Conservation (phyloP, 1,140 invertebrate genomes). For the Parapsyche elsis region DNA sequence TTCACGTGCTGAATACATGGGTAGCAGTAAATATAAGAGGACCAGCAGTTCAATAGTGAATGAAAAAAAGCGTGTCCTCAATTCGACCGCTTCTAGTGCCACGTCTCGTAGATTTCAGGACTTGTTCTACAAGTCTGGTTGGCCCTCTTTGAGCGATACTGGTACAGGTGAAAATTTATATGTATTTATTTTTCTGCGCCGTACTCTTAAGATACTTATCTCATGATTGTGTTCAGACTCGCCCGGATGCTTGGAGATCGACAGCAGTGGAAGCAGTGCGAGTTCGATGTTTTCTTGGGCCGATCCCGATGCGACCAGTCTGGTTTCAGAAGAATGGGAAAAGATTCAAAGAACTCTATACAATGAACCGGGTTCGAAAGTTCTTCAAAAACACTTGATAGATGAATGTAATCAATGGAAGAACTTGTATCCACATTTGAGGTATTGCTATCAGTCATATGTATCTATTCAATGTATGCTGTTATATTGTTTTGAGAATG, state of each 20-base stretch:
- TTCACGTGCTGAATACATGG: conserved; percentile 42
- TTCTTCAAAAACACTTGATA: conserved; percentile 60
- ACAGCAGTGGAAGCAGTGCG: conserved; percentile 63
- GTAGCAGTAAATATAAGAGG: not conserved
- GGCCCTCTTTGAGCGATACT: conserved; percentile 54
- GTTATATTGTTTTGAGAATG: not conserved
- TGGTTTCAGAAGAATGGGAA: conserved; percentile 64
- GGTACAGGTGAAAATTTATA: conserved; percentile 44
- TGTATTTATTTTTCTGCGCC: not conserved
- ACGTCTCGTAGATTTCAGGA: conserved; percentile 50
- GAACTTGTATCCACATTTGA: conserved; percentile 64
- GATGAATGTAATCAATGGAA: conserved; percentile 67
- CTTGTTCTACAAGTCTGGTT: conserved; percentile 47
- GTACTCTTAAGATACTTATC: not conserved
- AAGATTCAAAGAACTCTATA: conserved; percentile 65
- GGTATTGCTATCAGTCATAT: conserved; percentile 57
- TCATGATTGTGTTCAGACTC: conserved; percentile 58
- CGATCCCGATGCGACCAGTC: conserved; percentile 62
- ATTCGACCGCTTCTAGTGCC: conserved; percentile 47
- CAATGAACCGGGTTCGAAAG: conserved; percentile 64
- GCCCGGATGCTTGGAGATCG: conserved; percentile 64
- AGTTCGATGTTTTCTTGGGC: conserved; percentile 63
- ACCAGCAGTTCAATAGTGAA: not conserved
- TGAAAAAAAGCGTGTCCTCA: conserved; percentile 12
- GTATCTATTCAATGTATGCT: conserved; percentile 12